Evolutionary conservation across 2,888 invertebrate genomes (phyloP).

Genomic region (Ommatoiulus sabulosus): DNA sequence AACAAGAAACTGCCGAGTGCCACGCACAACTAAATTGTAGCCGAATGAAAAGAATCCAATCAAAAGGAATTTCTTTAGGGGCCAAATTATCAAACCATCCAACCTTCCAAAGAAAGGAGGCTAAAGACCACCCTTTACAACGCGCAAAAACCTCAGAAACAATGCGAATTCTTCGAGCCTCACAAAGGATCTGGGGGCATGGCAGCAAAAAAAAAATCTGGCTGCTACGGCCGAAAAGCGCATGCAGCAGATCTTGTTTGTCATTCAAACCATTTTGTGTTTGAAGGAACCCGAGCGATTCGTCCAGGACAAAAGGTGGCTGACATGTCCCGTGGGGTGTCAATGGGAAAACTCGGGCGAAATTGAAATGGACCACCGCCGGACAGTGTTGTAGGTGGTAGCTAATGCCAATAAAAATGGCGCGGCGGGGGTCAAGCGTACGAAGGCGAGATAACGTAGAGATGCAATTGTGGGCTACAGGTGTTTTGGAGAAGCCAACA

Average conservation of each 20-base stretch:
- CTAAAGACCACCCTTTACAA: conserved; percentile 8
- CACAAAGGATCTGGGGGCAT: not conserved
- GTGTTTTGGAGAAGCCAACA: not conserved
- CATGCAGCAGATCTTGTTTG: conserved; percentile 23
- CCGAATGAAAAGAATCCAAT: conserved; percentile 4
- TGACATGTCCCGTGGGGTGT: conserved; percentile 41
- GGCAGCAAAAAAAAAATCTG: not conserved
- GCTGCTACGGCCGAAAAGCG: not conserved
- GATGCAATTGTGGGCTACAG: not conserved
- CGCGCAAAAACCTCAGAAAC: not conserved
- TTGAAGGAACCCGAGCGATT: not conserved
- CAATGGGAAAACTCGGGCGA: not conserved
- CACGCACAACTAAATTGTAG: conserved; percentile 22
- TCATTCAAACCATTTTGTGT: not conserved
- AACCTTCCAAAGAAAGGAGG: not conserved
- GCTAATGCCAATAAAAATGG: not conserved
- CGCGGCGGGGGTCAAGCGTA: not conserved
- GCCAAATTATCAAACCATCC: conserved; percentile 15
- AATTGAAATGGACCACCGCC: conserved; percentile 39
- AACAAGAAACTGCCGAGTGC: not conserved
- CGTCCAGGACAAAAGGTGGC: not conserved
- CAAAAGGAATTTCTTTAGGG: conserved; percentile 8
- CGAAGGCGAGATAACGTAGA: not conserved
- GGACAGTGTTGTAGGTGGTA: conserved; percentile 25
- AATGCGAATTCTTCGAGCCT: not conserved